These are phyloP conservation scores for Phrynosoma blainvillii DNA, from an alignment of 2,113 vertebrate genomes.

Conservation along the genomic window DNA sequence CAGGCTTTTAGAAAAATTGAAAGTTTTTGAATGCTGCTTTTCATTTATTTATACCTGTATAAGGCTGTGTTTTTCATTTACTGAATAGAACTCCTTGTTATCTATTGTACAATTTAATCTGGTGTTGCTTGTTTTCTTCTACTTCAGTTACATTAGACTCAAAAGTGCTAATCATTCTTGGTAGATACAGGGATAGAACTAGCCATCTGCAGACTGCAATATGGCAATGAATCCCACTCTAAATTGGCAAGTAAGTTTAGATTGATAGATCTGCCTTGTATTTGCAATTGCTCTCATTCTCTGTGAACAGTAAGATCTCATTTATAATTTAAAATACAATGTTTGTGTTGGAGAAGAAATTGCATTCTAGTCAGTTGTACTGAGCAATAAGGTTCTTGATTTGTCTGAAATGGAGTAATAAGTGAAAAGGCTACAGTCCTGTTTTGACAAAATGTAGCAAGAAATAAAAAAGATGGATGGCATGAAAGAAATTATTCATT, in stretches of 20 bases:
- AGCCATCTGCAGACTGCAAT: background rate
- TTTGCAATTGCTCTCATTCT: background rate
- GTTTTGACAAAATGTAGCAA: too few relatives aligned
- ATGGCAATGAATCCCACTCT: background rate
- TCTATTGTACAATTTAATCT: constrained; percentile 3
- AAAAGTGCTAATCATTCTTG: background rate
- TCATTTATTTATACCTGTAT: background rate
- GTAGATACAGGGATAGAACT: background rate
- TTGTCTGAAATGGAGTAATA: too few relatives aligned
- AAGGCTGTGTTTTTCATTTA: background rate
- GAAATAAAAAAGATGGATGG: too few relatives aligned
- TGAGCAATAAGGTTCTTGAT: too few relatives aligned
- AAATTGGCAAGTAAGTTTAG: background rate
- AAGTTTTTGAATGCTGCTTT: background rate
- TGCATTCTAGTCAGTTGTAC: background rate
- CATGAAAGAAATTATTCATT: too few relatives aligned
- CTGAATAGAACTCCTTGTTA: constrained; percentile 9
- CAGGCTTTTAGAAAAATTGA: background rate
- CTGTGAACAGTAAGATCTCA: background rate
- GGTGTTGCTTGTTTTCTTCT: constrained; percentile 13
- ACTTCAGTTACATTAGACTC: background rate
- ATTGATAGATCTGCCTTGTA: background rate
- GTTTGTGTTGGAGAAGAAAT: background rate
- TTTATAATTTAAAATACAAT: background rate
- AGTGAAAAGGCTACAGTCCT: too few relatives aligned